Base-by-base conservation (phyloP, 2,797 vertebrate species). In the Urocyon cinereoargenteus region DNA sequence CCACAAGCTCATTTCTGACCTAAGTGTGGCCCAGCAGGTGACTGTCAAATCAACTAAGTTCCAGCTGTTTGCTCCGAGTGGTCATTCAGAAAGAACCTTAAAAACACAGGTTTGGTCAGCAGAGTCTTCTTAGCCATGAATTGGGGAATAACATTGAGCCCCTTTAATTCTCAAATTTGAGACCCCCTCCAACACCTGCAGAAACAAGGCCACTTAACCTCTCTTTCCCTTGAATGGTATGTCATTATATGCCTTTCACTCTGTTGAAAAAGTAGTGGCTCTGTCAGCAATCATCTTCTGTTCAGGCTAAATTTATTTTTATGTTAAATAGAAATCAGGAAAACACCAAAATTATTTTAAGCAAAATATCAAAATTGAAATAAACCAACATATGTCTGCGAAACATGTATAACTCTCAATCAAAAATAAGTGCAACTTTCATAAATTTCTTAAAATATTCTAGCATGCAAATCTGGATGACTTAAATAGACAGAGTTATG, bases 341-440 rank as follows among this genome's bases (percentile, higher is more conserved):
- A 98, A 98, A 98, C 98, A 98, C 98, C 95, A 70, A 98, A 98
- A 97, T 98, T 98, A 98, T 98, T 98, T 98, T 98, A 98, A 98
- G 98, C 94, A 98, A 98, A 98, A 98, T 98, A 98, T 98, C 97
- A 97, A 98, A 98, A 98, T 98, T 82, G 94, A 98, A 98, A 98
- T 98, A 98, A 98, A 98, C 98, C 96, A 98, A 94, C 98, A 98
- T 98, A 98, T 98, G 98, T 97, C 97, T 93, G 89, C 94, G 95
- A 98, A 97, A 97, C 96, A 96, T 98, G 97, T 97, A 98, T 98
- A 98, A 98, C 95, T 98, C 96, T 97, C 97, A 97, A 98, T 98
- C 98, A 98, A 97, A 97, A 98, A 97, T 97, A 97, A 97, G 96
- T 96, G 14, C 95, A 96, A 97, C 91, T 98, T 98, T 97, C 97